Base-by-base conservation (phyloP, 2,888 invertebrate species). In the Chrysolina oricalcia region DNA sequence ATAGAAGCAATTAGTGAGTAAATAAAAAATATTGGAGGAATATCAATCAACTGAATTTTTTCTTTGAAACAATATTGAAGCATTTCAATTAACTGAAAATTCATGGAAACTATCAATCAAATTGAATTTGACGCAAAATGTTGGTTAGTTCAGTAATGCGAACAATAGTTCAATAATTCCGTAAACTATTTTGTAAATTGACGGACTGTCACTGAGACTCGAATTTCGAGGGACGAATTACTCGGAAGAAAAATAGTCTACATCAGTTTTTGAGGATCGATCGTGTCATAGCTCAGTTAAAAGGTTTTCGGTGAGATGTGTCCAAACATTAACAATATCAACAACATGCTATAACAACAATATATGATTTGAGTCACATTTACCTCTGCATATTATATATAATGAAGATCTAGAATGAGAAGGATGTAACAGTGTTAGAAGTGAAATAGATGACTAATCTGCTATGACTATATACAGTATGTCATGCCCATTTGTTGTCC, bases 281-380 rank as follows among this genome's bases (percentile, higher is more conserved):
- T 56, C 75, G 50, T 64, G 48, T 19, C 69, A 72, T 64, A 62
- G 53, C 71, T 72, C 72, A 71, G 84, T 85, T 84, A 83, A 84
- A 84, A 66, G 15, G 48, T 78, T 69, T 76, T 48, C 50, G 66
- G 72, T 64, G 74, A 74, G 74, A 72, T 59, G 77, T 77, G 81
- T 85, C 83, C 87, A 88, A 88, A 88, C 88, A 87, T 88, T 88
- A 89, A 89, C 89, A 89, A 88, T 88, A 87, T 87, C 87, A 89
- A 89, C 88, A 89, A 89, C 89, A 89, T 89, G 88, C 89, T 88
- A 88, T 83, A 89, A 89, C 88, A 88, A 88, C 87, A 85, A 83
- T 84, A 88, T 87, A 87, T 87, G 87, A 86, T 85, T 85, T 86
- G 84, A 85, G 83, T 85, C 85, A 84, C 83, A 85, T 85, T 83